phyloP scores from a whole-genome alignment of 2,888 invertebrate genomes.

The Dioctria rufipes region DNA sequence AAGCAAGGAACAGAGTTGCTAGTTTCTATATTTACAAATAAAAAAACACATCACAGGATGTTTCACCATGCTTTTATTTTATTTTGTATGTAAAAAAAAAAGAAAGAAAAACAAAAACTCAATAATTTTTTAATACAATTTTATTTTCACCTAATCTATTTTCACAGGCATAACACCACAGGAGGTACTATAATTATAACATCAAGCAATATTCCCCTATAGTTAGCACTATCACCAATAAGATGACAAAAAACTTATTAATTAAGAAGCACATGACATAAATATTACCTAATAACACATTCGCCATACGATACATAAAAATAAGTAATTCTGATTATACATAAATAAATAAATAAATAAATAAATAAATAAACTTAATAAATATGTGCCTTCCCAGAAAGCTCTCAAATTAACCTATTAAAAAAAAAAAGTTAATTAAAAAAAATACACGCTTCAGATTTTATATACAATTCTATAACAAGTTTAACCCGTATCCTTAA shows the following conservation, averaged over 20 bases:
- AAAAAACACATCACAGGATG: no score
- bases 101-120: no score
- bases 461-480: no score
- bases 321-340: neutral
- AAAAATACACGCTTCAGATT: no score
- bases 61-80: no score
- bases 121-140: neutral
- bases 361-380: constrained; percentile 26
- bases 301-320: neutral
- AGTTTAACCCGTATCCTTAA: neutral
- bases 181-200: neutral
- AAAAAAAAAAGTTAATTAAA: no score
- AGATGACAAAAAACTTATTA: constrained; percentile 10
- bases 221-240: constrained; percentile 3
- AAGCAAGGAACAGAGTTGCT: no score
- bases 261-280: constrained; percentile 15
- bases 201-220: neutral
- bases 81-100: no score
- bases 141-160: neutral
- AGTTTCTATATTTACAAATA: no score
- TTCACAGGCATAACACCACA: neutral
- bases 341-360: constrained; percentile 44
- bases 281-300: constrained; percentile 30
- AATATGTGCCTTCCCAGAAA: constrained; percentile 35
- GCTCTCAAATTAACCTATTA: neutral